Conservation (phyloP, 1,140 invertebrate species). For the Tyrophagus putrescentiae region DNA sequence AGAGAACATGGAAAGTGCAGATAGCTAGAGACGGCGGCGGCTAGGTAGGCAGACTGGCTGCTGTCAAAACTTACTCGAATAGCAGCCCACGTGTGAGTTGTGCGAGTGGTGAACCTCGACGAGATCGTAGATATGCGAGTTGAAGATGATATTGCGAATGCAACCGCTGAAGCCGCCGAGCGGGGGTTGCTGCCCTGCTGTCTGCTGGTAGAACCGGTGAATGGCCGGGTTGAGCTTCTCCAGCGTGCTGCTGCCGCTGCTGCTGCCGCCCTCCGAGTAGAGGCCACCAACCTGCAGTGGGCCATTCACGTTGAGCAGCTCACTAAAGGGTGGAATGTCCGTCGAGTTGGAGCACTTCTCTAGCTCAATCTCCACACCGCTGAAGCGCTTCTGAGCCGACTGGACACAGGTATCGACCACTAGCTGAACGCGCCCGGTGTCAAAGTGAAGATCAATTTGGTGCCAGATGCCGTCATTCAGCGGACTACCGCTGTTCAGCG, state of each 20-base stretch:
- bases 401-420: conserved; percentile 80
- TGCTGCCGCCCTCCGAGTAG: conserved; percentile 59
- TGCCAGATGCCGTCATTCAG: conserved; percentile 92
- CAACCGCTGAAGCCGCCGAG: conserved; percentile 77
- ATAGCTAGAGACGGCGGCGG: conserved; percentile 3
- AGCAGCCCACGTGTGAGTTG: conserved; percentile 20
- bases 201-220: not conserved
- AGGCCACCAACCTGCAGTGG: conserved; percentile 82
- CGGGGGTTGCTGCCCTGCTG: conserved; percentile 24
- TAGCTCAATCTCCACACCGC: conserved; percentile 65
- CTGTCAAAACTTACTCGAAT: conserved; percentile 27
- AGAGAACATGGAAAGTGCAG: no score
- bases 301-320: conserved; percentile 87
- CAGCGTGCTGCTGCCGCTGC: conserved; percentile 36
- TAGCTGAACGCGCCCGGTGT: conserved; percentile 66
- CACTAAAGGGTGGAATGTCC: conserved; percentile 78
- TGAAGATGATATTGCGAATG: conserved; percentile 82
- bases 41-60: conserved; percentile 23
- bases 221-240: conserved; percentile 10
- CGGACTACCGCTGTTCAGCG: conserved; percentile 62
- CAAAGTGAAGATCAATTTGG: conserved; percentile 81
- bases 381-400: conserved; percentile 60
- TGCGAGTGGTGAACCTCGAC: conserved; percentile 24
- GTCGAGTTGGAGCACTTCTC: conserved; percentile 70
- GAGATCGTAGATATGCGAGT: conserved; percentile 52